Evolutionary conservation across 2,113 vertebrate genomes (phyloP), one percentile per base, ranked within the genome.

Genomic region (Jacana jacana): DNA sequence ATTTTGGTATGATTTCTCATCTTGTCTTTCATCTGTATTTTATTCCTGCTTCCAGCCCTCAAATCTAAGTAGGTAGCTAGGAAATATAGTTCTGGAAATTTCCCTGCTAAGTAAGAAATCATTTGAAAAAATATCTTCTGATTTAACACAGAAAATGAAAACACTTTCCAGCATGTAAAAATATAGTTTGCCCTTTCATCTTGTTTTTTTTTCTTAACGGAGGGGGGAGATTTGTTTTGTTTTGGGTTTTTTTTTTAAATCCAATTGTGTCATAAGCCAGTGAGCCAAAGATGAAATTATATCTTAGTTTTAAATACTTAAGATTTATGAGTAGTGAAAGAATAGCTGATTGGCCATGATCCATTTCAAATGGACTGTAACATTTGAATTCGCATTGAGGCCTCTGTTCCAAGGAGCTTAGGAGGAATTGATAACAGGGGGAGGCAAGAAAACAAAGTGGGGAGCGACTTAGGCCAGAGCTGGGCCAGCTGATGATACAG

Each of bases 181-280:
- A 65, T 89, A 46, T 81, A 63, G 4, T 75, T 83, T 68, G 12
- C 9, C 30, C 20, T 66, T 78, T 60, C 7, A 8, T 57, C 81
- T 44, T 81, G 6, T 55, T 82, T 92, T 77, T 77, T 40, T 81
- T 13, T 28, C 10, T 39, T 73, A 51, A 78, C 22, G 49, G 27
- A 11, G 8, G 3, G 14, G 3, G 37, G 22, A 17, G 10, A 2
- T 1, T 27, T 49, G 14, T 18, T 1, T 27, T 39, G 14, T 11
- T 42, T 27, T 39, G 13, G 11, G 39, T 35, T 37, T 40, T 55
- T 60, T 52, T 48, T 54, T 7, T 8, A 5, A 30, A 33, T 66
- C 35, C 17, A 20, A 7, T 81, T 64, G 48, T 76, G 7, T 51
- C 89, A 30, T 86, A 83, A 80, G 68, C 18, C 39, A 48, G 23